Base-by-base conservation (phyloP, 1,140 invertebrate species). In the Drosophila pallidifrons region DNA sequence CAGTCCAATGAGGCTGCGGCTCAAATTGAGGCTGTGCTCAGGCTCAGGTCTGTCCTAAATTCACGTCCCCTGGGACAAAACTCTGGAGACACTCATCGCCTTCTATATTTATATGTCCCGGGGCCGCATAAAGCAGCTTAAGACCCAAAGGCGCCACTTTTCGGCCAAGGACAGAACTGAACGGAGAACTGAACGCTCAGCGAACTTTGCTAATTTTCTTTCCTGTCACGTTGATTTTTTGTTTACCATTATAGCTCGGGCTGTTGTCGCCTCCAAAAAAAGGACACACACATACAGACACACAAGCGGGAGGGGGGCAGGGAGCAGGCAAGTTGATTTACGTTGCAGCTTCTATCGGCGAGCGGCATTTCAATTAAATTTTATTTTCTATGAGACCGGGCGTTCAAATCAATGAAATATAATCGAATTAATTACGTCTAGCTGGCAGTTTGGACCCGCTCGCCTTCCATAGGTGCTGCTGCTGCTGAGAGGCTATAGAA, bases 391-490 rank as follows among this genome's bases (percentile, higher is more conserved):
- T 88, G 77, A 85, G 66, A 15, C 63, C 55, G 60, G 64, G 47
- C 61, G 66, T 58, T 79, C 80, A 87, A 91, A 91, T 91, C 87
- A 91, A 91, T 91, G 87, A 91, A 91, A 91, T 87, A 91, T 91
- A 91, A 91, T 91, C 87, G 82, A 91, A 91, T 91, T 91, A 91
- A 91, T 91, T 91, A 91, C 87, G 80, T 89, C 81, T 79, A 76
- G 46, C n/a, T 60, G 57, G 69, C 60, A 72, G 58, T 67, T 25
- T 77, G 69, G 75, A 76, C 47, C 20, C 49, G 32, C 10, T 32
- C 30, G 11, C 25, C n/a, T 20, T 43, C 15, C 57, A 57, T 63
- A 59, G 71, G 75, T 61, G 59, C 59, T 72, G 69, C 7, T 38
- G 35, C 8, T 32, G 5, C 30, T 8, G 5, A 8, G 41, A 43